Evolutionary conservation across 2,888 invertebrate genomes (phyloP), one percentile per base, ranked within the genome.

Genomic region (Nowickia ferox): DNA sequence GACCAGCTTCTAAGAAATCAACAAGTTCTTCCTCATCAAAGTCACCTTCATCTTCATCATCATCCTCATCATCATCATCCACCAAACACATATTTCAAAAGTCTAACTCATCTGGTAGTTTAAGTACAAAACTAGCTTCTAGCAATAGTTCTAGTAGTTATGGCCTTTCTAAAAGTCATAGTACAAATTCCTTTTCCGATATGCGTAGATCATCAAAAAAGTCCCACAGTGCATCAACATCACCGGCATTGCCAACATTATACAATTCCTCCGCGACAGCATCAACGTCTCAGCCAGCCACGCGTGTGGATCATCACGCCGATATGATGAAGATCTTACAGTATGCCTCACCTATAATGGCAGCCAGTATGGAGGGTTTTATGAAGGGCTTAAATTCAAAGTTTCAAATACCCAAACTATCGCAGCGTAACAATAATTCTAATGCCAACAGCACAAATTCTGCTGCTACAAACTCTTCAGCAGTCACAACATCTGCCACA

Each of bases 341-440:
- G 78, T 92, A 94, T 76, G 93, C 93, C 2, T 95, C 95, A 66
- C 91, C 93, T 2, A 93, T 93, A 59, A 93, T 95, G 91, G 95
- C 95, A 3, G 94, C 96, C 19, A 91, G 88, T 77, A 95, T 96
- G 89, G 96, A 96, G 89, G 96, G 96, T 11, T 93, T 96, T 77
- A 96, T 96, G 89, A 97, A 97, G 90, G 95, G 96, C 11, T 92
- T 96, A 48, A 96, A 97, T 89, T 95, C 95, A 78, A 97, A 96
- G 90, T 97, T 97, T 93, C 97, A 97, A 93, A 97, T 97, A 89
- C 97, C 97, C 0, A 97, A 97, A 93, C 92, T 97, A 83, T 96
- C 96, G 0, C 95, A 95, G 5, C 89, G 92, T 15, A 84, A 88
- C 0, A 87, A 80, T 61, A 84, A 86, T 19, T 8, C 71, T 19